These are phyloP conservation scores for Drosophila albomicans DNA, from an alignment of 1,140 invertebrate species.

Conservation along the genomic window DNA sequence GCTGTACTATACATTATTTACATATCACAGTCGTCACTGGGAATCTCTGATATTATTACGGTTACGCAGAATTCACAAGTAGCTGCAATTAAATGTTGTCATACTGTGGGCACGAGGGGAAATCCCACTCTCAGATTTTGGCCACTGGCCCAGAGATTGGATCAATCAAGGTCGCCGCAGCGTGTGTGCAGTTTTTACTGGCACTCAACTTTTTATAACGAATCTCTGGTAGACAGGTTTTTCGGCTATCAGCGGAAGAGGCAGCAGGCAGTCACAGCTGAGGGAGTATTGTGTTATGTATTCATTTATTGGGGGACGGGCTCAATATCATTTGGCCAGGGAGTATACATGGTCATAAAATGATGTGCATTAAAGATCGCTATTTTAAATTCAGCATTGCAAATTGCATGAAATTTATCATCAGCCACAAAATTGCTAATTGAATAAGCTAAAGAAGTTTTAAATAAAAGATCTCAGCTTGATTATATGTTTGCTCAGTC, in stretches of 20 bases:
- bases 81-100: slow-evolving; percentile 8
- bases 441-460: background rate
- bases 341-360: background rate
- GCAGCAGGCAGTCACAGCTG: background rate
- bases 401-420: background rate
- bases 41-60: slow-evolving; percentile 44
- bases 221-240: slow-evolving; percentile 52
- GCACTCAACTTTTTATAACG: slow-evolving; percentile 26
- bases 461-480: background rate
- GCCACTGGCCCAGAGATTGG: slow-evolving; percentile 46
- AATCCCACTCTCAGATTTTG: slow-evolving; percentile 33
- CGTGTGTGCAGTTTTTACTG: slow-evolving; percentile 23
- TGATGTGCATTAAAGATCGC: too few species aligned
- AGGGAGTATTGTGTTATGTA: background rate
- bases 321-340: background rate
- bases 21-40: slow-evolving; percentile 40
- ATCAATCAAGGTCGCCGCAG: slow-evolving; percentile 47
- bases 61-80: slow-evolving; percentile 62
- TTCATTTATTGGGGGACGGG: background rate
- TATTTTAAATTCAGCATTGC: background rate
- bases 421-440: background rate
- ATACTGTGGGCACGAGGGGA: background rate
- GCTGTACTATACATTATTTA: slow-evolving; percentile 6
- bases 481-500: background rate
- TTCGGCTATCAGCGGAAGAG: slow-evolving; percentile 24